Evolutionary conservation across 2,888 invertebrate species (phyloP).

Genomic region (Pteria penguin): DNA sequence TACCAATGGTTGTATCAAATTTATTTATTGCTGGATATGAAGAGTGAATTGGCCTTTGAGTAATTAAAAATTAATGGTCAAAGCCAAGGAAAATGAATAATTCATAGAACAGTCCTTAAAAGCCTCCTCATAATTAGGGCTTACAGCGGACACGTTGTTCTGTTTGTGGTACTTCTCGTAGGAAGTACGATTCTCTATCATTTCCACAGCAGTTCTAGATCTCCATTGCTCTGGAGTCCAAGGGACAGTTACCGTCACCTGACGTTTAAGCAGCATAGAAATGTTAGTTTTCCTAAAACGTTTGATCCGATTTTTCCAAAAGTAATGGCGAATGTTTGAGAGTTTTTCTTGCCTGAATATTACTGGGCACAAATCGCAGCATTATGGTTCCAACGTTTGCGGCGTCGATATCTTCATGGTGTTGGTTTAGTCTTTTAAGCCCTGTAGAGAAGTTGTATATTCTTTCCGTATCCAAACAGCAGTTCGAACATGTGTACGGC

Average conservation of each 20-base stretch:
- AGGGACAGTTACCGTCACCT: constrained; percentile 4
- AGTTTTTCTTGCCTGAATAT: too few species aligned
- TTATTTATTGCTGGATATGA: neutral
- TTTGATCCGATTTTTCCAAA: too few species aligned
- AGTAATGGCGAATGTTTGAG: too few species aligned
- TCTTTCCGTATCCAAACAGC: too few species aligned
- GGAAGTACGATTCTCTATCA: neutral
- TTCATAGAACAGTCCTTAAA: neutral
- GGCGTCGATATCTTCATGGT: too few species aligned
- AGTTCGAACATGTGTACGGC: too few species aligned
- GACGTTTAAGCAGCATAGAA: too few species aligned
- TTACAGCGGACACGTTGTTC: neutral
- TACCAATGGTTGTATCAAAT: constrained; percentile 1
- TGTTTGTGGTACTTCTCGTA: neutral
- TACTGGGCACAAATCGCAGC: too few species aligned
- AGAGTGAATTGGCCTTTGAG: neutral
- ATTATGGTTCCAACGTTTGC: too few species aligned
- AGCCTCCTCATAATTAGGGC: neutral
- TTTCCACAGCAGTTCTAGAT: constrained; percentile 1
- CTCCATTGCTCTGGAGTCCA: neutral
- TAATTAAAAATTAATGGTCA: neutral
- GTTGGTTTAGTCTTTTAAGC: too few species aligned
- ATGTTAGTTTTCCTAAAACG: too few species aligned
- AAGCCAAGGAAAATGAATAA: neutral
- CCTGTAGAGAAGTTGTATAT: too few species aligned